These are phyloP conservation scores for Himantopus leucocephalus DNA, from an alignment of 2,113 vertebrate species.

Conservation along the genomic window DNA sequence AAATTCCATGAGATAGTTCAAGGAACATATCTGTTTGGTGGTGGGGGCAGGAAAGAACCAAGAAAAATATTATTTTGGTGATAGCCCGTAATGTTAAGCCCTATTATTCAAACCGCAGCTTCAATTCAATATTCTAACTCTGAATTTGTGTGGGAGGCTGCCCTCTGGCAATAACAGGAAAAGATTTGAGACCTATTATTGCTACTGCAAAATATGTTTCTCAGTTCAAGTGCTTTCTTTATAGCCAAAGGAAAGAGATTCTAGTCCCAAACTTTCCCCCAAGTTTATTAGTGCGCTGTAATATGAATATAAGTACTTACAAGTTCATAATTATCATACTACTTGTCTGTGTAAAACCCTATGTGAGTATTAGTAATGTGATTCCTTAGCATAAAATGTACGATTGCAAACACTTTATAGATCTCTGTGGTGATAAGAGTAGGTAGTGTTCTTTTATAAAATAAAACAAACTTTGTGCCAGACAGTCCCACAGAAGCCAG, in stretches of 20 bases:
- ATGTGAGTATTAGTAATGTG: not conserved
- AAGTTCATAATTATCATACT: not conserved
- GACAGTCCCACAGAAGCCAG: not conserved
- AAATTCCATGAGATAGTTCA: not conserved
- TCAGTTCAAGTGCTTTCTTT: not conserved
- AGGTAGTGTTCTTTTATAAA: not conserved
- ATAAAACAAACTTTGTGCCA: not conserved
- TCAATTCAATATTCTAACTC: not conserved
- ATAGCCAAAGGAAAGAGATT: not conserved
- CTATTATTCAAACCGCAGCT: not conserved
- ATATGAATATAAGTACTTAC: not conserved
- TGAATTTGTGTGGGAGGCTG: not conserved
- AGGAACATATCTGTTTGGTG: not conserved
- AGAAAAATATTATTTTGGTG: not conserved
- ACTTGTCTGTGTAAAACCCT: not conserved
- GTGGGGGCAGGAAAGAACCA: accelerated
- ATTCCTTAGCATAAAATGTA: not conserved
- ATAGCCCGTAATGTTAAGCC: not conserved
- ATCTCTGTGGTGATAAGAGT: not conserved
- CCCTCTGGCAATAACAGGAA: not conserved
- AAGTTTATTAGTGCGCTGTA: not conserved
- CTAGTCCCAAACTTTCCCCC: not conserved
- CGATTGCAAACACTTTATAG: not conserved
- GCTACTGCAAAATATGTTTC: not conserved
- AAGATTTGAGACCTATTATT: not conserved